Base-by-base conservation (phyloP, 2,888 invertebrate genomes). In the Harpagoxenus sublaevis region DNA sequence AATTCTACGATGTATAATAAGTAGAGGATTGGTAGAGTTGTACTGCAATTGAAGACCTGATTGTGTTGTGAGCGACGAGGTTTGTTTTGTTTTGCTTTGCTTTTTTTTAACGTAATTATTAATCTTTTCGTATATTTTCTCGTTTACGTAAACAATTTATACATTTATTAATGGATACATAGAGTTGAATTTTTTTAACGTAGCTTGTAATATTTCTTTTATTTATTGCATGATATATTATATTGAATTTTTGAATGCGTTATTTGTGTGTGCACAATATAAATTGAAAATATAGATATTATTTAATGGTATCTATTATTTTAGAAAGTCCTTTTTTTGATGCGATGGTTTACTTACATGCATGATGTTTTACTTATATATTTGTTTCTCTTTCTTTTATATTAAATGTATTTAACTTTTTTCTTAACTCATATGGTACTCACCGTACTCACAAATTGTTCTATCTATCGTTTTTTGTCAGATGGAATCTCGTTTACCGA, bases 401-500 rank as follows among this genome's bases (percentile, higher is more conserved):
- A 18, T 62, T 9, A 3, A 42, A 57, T 39, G 1, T 31, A n/a
- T 45, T n/a, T 0, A 35, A 15, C 15, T 42, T 45, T 48, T 2
- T 71, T 23, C 23, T 35, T 42, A n/a, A 55, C 55, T 15, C 55
- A 23, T 28, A 28, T 78, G 31, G 23, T 48, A 62, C 8, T 8
- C 12, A 23, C 74, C 35, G n/a, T 48, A 62, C 8, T 8, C 12
- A 23, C 74, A 42, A 74, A 70, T 75, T 18, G n/a, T 15, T 62
- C 39, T 23, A 48, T 70, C 23, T n/a, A 51, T 78, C 48, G 18
- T 70, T 5, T 77, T 5, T 86, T 89, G 77, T 8, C 74, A 93
- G 94, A 96, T 96, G 96, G 96, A 96, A 89, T 96, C 96, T 8
- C 95, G 95, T 45, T 92, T 96, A 84, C 96, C 95, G n/a, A 96